These are phyloP conservation scores for Acrocera orbiculus DNA, from an alignment of 2,888 invertebrate genomes.

Conservation along the genomic window DNA sequence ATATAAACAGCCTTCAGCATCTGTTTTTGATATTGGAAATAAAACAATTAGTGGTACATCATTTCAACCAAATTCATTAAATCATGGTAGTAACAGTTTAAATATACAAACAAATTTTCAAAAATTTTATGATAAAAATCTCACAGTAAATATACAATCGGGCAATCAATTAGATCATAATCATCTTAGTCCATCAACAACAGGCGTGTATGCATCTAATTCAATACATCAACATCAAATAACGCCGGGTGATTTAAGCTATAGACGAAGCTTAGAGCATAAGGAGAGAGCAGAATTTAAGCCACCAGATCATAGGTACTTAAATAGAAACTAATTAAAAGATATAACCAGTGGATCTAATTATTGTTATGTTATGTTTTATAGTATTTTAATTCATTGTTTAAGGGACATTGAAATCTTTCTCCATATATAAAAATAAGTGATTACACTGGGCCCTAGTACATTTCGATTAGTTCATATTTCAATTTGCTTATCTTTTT, in stretches of 20 bases:
- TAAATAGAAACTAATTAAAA: too few species aligned
- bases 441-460: too few species aligned
- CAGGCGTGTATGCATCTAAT: conserved; percentile 15
- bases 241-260: conserved; percentile 4
- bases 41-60: conserved; percentile 1
- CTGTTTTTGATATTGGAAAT: conserved; percentile 5
- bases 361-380: too few species aligned
- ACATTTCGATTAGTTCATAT: too few species aligned
- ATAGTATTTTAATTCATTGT: too few species aligned
- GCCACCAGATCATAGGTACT: conserved; percentile 13
- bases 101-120: conserved; percentile 6
- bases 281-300: conserved; percentile 13
- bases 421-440: too few species aligned
- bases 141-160: conserved; percentile 9
- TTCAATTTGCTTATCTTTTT: too few species aligned
- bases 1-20: conserved; percentile 8
- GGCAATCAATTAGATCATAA: neutral
- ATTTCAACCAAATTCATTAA: neutral
- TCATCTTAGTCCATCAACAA: conserved; percentile 11
- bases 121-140: conserved; percentile 11
- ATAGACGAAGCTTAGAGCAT: conserved; percentile 7
- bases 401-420: too few species aligned
- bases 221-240: conserved; percentile 11
- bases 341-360: too few species aligned
- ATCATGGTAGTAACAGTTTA: conserved; percentile 1